Percentiles rank a stretch among this genome's conserved stretches.
Evolutionary conservation across 1,140 invertebrate species (phyloP).

Genomic region (Aleiodes sp.): DNA sequence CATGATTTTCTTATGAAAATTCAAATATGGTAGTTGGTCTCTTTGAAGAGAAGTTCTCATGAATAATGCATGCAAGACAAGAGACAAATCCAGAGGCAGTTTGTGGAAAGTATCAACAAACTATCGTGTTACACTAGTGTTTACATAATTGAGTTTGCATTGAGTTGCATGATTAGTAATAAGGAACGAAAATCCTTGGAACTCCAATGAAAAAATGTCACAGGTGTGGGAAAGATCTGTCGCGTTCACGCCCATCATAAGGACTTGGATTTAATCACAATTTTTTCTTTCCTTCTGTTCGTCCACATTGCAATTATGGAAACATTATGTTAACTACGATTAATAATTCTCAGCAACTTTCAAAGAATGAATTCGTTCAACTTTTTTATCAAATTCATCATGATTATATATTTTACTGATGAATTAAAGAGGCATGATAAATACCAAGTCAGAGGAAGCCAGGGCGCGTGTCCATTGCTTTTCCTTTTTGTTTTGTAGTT

Average conservation of each 20-base stretch:
- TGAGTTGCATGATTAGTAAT: slow-evolving; percentile 24
- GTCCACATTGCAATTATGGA: neutral
- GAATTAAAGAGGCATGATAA: too few species aligned
- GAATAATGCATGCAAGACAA: neutral
- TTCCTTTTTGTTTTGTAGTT: slow-evolving; percentile 40
- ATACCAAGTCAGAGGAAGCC: neutral
- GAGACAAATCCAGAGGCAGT: neutral
- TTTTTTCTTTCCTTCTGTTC: neutral
- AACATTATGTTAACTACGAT: neutral
- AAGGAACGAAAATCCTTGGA: slow-evolving; percentile 16
- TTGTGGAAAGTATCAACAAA: neutral
- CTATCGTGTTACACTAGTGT: slow-evolving; percentile 17
- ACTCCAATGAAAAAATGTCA: neutral
- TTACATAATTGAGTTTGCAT: slow-evolving; percentile 23
- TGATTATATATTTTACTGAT: neutral
- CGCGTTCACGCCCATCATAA: neutral
- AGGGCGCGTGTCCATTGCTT: neutral
- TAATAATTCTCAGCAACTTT: neutral
- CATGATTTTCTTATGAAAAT: too few species aligned
- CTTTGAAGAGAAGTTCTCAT: neutral
- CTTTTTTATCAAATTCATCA: neutral
- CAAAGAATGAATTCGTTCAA: too few species aligned
- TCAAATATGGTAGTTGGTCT: too few species aligned
- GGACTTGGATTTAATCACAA: neutral
- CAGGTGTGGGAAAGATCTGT: neutral